A percentile compares a stretch with the other conserved stretches of the same genome.
These are phyloP conservation scores for Entomobrya multifasciata DNA, from an alignment of 2,888 invertebrate species.

Conservation along the genomic window DNA sequence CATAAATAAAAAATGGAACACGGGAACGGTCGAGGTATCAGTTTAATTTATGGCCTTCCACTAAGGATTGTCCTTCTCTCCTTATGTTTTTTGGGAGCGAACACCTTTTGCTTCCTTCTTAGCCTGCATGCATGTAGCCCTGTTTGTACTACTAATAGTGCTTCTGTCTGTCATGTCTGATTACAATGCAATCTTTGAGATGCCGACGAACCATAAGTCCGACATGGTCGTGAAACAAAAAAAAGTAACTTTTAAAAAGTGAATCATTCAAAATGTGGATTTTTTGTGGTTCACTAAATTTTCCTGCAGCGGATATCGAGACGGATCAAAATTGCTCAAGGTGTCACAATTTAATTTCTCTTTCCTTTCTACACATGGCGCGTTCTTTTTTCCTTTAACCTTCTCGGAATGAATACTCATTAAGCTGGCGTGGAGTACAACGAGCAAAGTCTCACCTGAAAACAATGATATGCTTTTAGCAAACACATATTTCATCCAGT, in stretches of 20 bases:
- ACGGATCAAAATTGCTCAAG: constrained; percentile 57
- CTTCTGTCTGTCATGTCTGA: constrained; percentile 65
- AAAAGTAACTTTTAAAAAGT: constrained; percentile 13
- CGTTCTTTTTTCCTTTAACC: constrained; percentile 6
- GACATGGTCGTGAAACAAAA: constrained; percentile 44
- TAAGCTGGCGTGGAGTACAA: constrained; percentile 38
- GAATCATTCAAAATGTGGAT: not conserved
- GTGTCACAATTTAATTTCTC: constrained; percentile 28
- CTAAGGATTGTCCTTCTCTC: constrained; percentile 43
- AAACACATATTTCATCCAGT: constrained; percentile 62
- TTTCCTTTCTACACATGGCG: constrained; percentile 21
- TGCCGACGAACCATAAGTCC: constrained; percentile 66
- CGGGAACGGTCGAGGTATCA: constrained; percentile 5
- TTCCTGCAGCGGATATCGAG: constrained; percentile 19
- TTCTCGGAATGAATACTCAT: constrained; percentile 50
- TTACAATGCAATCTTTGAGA: constrained; percentile 55
- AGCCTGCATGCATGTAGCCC: constrained; percentile 50
- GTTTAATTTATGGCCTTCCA: constrained; percentile 60
- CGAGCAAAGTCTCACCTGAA: constrained; percentile 56
- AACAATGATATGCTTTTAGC: constrained; percentile 66
- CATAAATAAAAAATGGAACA: not conserved
- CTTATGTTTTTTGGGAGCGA: constrained; percentile 42
- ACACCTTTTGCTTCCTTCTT: constrained; percentile 54
- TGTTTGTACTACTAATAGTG: constrained; percentile 70
- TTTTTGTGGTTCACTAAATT: constrained; percentile 17